Evolutionary conservation across 2,797 vertebrate species (phyloP).

Genomic region (Aselliscus stoliczkanus): DNA sequence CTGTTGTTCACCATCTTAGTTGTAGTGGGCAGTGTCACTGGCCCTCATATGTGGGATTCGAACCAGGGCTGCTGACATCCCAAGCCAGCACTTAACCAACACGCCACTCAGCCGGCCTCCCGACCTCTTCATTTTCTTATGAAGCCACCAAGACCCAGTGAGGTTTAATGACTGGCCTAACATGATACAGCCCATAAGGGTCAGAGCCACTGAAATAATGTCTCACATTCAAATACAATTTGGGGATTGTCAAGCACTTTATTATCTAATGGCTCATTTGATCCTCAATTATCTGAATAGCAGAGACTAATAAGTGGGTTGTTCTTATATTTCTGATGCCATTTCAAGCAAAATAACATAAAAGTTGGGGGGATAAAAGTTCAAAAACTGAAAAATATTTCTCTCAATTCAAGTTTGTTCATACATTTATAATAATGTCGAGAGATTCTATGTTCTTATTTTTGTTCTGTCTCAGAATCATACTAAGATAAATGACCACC

Average conservation of each 20-base stretch:
- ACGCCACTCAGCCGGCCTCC: too few species aligned
- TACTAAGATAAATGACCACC: not conserved
- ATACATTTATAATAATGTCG: not conserved
- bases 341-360: not conserved
- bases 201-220: not conserved
- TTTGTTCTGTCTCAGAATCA: not conserved
- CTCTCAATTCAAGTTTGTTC: not conserved
- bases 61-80: too few species aligned
- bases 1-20: too few species aligned
- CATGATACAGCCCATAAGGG: not conserved
- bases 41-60: too few species aligned
- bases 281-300: not conserved
- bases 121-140: not conserved
- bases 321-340: not conserved
- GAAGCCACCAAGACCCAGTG: not conserved
- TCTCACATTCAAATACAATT: not conserved
- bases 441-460: not conserved
- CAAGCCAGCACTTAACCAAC: too few species aligned
- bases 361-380: not conserved
- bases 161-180: not conserved
- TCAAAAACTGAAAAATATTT: conserved; percentile 2
- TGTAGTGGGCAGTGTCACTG: too few species aligned
- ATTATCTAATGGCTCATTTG: not conserved
- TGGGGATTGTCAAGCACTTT: not conserved
- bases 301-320: not conserved